Evolutionary conservation across 53 echinoderm and acorn worm genomes (phyloP), one percentile per base, ranked within the genome.

Genomic region (Temnopleurus reevesii): DNA sequence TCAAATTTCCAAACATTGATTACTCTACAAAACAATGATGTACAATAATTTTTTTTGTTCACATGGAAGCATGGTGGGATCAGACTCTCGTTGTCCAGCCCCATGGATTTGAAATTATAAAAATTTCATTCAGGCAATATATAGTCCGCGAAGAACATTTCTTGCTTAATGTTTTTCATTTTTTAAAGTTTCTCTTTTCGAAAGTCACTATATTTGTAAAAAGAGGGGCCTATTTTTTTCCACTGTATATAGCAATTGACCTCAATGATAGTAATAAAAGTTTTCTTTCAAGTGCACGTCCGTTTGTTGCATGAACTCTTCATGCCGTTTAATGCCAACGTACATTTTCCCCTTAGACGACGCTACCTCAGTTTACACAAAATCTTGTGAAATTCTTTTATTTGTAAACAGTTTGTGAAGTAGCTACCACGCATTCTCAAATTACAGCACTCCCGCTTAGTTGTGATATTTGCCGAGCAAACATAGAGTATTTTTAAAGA

Each of bases 371-470:
- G 21, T 71, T 71, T 41, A 41, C 43, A n/a, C 0, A 4, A 41
- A 71, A 41, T 38, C 43, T 41, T 23, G 19, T 41, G 38, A 56
- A 5, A 56, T 49, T 49, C 27, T 58, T 8, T 25, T 15, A 26
- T 58, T 8, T 58, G 27, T 58, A 58, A 71, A 71, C 43, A 41
- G 36, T 71, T 19, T 38, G 7, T 71, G 71, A 71, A 71, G 71
- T 71, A n/a, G 36, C 71, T 36, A 38, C 71, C 71, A 71, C 71
- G 21, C 71, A 71, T 71, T 71, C 43, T 71, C 71, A 43, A 71
- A 71, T 38, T 38, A 36, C 41, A 21, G 7, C 7, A 41, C 71
- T 71, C 36, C 71, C 8, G 71, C 71, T 71, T n/a, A 5, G 17
- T 9, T 18, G 19, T 71, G 71, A 31, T 71, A 71, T 71, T 71